Conservation (phyloP, 2,113 vertebrate genomes). For the Fukomys damarensis region DNA sequence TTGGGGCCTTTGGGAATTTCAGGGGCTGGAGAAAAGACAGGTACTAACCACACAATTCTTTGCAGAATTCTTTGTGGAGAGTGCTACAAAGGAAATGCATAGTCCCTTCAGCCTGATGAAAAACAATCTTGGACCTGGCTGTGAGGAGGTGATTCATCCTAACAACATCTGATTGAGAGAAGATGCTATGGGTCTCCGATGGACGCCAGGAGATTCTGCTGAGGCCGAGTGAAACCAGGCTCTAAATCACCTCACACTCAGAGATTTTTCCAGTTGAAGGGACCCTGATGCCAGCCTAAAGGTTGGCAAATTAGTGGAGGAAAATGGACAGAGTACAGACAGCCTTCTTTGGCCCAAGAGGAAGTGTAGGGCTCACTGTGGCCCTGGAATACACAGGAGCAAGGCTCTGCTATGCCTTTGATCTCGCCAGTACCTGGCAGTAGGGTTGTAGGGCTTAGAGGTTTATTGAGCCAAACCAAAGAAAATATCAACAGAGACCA, state of each 20-base stretch:
- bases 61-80: neutral
- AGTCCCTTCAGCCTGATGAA: neutral
- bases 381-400: neutral
- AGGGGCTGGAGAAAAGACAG: neutral
- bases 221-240: neutral
- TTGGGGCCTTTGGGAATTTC: neutral
- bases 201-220: neutral
- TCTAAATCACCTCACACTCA: neutral
- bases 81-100: neutral
- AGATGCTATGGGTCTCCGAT: conserved; percentile 37
- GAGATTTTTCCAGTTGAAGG: neutral
- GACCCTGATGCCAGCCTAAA: neutral
- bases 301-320: neutral
- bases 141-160: conserved; percentile 52
- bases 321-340: neutral
- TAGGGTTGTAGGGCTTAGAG: conserved; percentile 36
- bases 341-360: neutral
- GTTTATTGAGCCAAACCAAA: conserved; percentile 76
- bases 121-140: neutral
- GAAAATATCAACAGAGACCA: conserved; percentile 51
- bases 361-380: neutral
- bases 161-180: conserved; percentile 57
- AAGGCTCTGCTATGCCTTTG: neutral
- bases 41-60: neutral
- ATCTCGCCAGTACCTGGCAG: conserved; percentile 25